Evolutionary conservation across 2,888 invertebrate species (phyloP).

Genomic region (Petrolisthes manimaculis): DNA sequence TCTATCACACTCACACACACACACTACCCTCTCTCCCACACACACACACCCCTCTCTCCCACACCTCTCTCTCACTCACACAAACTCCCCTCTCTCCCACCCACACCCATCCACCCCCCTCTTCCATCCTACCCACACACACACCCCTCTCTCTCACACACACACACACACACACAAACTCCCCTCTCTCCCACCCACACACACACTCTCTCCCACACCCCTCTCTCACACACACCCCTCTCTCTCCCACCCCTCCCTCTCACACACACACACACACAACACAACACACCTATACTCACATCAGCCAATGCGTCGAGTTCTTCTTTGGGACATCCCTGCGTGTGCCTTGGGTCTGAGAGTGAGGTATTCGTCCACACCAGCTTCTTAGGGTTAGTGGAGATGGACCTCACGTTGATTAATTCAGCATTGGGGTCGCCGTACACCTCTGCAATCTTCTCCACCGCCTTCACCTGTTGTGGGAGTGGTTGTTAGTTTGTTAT

Average conservation of each 20-base stretch:
- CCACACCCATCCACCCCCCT: neutral
- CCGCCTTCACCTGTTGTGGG: slow-evolving; percentile 34
- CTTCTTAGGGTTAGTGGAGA: slow-evolving; percentile 54
- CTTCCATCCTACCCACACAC: neutral
- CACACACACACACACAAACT: neutral
- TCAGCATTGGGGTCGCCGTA: slow-evolving; percentile 35
- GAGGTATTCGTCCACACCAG: slow-evolving; percentile 60
- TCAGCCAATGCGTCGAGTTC: slow-evolving; percentile 44
- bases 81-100: neutral
- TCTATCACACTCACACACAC: neutral
- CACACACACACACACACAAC: neutral
- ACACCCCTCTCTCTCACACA: neutral
- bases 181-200: no score
- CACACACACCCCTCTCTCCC: neutral
- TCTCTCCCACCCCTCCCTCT: no score
- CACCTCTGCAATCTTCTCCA: slow-evolving; percentile 56
- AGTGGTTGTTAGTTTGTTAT: no score
- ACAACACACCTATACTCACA: slow-evolving; percentile 23
- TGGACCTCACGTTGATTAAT: slow-evolving; percentile 58
- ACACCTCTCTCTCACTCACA: neutral
- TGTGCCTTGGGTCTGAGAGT: slow-evolving; percentile 45
- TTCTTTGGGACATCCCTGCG: slow-evolving; percentile 51
- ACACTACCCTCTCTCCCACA: neutral
- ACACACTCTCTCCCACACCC: neutral
- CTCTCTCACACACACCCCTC: neutral